Conservation (phyloP, 2,113 vertebrate species). For the Malurus alboscapulatus region DNA sequence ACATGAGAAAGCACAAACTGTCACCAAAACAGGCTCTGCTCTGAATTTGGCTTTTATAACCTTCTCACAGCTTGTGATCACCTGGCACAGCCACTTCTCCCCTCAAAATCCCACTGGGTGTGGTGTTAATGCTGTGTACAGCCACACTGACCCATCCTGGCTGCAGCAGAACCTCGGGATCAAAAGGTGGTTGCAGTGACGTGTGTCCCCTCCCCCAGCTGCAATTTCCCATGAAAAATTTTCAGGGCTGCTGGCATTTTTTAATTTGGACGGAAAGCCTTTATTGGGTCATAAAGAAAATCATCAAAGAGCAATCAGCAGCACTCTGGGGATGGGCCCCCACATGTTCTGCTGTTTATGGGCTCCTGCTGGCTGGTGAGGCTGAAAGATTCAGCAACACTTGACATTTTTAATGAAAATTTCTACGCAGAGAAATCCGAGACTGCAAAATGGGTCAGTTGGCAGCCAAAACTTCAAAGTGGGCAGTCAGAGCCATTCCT, state of each 20-base stretch:
- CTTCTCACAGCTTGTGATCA: not conserved
- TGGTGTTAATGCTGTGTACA: not conserved
- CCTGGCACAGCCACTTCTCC: not conserved
- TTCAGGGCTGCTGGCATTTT: not conserved
- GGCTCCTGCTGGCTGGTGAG: not conserved
- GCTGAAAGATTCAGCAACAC: not conserved
- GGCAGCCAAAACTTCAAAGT: conserved; percentile 36
- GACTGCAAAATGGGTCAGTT: conserved; percentile 28
- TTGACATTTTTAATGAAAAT: conserved; percentile 16
- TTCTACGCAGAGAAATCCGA: not conserved
- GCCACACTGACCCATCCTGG: not conserved
- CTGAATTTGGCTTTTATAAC: not conserved
- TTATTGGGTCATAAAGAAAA: conserved; percentile 37
- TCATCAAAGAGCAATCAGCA: conserved; percentile 32
- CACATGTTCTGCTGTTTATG: not conserved
- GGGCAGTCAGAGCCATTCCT: not conserved
- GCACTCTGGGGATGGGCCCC: not conserved
- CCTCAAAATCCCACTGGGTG: not conserved
- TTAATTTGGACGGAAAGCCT: conserved; percentile 22
- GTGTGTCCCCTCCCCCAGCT: not conserved
- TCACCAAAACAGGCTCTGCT: not conserved
- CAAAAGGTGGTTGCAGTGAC: not conserved
- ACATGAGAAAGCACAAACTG: not conserved
- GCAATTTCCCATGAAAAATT: not conserved
- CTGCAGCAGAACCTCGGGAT: not conserved